Percentiles rank a stretch among this genome's conserved stretches.
phyloP scores from a whole-genome alignment of 2,113 vertebrate genomes.

The Neodontobutis hainanensis region DNA sequence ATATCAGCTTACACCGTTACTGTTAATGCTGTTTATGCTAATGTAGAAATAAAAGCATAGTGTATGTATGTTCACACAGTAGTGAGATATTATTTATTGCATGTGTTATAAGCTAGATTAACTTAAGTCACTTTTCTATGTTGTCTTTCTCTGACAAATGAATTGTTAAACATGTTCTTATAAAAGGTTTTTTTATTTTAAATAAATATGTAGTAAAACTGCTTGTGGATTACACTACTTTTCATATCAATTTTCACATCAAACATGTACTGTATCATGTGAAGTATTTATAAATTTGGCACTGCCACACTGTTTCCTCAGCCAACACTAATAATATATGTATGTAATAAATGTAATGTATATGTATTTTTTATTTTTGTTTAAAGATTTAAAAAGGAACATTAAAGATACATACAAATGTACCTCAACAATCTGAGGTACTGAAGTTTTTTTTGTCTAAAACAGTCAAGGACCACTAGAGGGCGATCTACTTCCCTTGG shows the following conservation, averaged over 20 bases:
- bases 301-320: too few relatives aligned
- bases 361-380: too few relatives aligned
- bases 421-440: not conserved
- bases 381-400: too few relatives aligned
- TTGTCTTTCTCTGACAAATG: constrained; percentile 31
- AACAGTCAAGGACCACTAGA: constrained; percentile 32
- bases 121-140: constrained; percentile 58
- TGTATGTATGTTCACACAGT: constrained; percentile 51
- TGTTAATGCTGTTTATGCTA: constrained; percentile 53
- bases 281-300: too few relatives aligned
- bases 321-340: too few relatives aligned
- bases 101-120: constrained; percentile 72
- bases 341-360: too few relatives aligned
- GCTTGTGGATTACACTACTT: not conserved
- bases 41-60: constrained; percentile 56
- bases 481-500: not conserved
- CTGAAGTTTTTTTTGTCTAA: not conserved
- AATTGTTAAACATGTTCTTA: constrained; percentile 57
- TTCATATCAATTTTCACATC: too few relatives aligned
- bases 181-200: constrained; percentile 69
- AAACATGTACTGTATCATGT: too few relatives aligned
- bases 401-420: too few relatives aligned
- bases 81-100: constrained; percentile 75
- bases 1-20: constrained; percentile 61
- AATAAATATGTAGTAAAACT: constrained; percentile 73